Conservation (phyloP, 2,797 vertebrate genomes). For the Melanotaenia pygmaea region DNA sequence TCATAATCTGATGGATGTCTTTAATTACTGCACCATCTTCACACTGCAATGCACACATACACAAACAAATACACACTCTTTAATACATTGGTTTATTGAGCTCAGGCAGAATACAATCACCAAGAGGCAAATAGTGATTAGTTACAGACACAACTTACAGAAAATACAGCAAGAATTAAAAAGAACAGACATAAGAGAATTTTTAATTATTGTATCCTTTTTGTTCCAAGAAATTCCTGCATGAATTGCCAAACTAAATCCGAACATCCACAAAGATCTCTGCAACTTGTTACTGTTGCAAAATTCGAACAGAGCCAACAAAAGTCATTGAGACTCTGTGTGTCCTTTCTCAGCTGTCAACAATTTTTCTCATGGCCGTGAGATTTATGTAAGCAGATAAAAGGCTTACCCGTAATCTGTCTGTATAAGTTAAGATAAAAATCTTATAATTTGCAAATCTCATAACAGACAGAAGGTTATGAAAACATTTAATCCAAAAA, state of each 20-base stretch:
- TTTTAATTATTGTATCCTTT: not conserved
- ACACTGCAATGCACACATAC: conserved; percentile 26
- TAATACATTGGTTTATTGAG: not conserved
- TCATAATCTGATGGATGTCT: conserved; percentile 69
- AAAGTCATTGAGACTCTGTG: not conserved
- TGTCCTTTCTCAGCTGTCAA: no score
- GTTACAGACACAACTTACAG: not conserved
- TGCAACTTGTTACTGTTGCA: not conserved
- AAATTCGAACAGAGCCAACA: not conserved
- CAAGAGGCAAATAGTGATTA: not conserved
- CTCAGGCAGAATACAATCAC: not conserved
- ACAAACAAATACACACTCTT: conserved; percentile 7
- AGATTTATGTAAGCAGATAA: not conserved
- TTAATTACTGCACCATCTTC: conserved; percentile 54
- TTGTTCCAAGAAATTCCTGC: not conserved
- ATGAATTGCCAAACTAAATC: not conserved
- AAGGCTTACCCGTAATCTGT: not conserved
- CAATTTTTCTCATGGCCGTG: not conserved
- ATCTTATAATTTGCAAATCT: not conserved
- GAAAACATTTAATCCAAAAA: not conserved
- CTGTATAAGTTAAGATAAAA: not conserved
- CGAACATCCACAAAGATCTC: not conserved
- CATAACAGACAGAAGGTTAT: not conserved
- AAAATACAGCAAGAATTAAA: not conserved
- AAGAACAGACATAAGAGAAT: not conserved